Evolutionary conservation across 2,113 vertebrate species (phyloP).

Genomic region (Paracanthobrama guichenoti): DNA sequence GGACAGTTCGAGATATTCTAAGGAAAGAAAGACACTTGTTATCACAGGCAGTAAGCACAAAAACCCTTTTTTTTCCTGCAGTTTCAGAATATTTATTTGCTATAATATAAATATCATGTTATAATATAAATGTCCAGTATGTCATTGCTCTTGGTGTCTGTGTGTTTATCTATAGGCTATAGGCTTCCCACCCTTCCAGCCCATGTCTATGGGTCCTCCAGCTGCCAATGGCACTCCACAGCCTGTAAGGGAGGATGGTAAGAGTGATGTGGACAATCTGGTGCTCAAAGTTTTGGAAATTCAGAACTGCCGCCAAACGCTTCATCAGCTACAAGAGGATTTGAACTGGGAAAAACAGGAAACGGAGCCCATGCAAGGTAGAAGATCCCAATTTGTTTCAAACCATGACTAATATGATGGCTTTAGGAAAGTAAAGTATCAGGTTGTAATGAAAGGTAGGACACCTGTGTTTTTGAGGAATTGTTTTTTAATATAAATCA

Average conservation of each 20-base stretch:
- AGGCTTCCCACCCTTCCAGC: background rate
- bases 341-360: conserved; percentile 77
- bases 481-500: too few relatives aligned
- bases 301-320: conserved; percentile 67
- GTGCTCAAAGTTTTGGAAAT: conserved; percentile 69
- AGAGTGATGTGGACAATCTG: conserved; percentile 59
- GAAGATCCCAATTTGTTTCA: background rate
- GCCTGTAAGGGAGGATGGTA: background rate
- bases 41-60: conserved; percentile 56
- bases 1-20: conserved; percentile 73
- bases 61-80: background rate
- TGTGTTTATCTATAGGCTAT: background rate
- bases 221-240: conserved; percentile 18
- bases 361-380: conserved; percentile 69
- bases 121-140: background rate
- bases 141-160: background rate
- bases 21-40: conserved; percentile 70
- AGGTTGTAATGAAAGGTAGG: too few relatives aligned
- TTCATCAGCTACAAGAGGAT: conserved; percentile 73
- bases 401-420: background rate
- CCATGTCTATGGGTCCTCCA: background rate
- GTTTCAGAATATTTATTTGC: too few relatives aligned
- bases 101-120: background rate
- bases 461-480: too few relatives aligned
- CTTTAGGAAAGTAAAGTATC: background rate